These are phyloP conservation scores for Diachasmimorpha longicaudata DNA, from an alignment of 1,140 invertebrate species.

Conservation along the genomic window DNA sequence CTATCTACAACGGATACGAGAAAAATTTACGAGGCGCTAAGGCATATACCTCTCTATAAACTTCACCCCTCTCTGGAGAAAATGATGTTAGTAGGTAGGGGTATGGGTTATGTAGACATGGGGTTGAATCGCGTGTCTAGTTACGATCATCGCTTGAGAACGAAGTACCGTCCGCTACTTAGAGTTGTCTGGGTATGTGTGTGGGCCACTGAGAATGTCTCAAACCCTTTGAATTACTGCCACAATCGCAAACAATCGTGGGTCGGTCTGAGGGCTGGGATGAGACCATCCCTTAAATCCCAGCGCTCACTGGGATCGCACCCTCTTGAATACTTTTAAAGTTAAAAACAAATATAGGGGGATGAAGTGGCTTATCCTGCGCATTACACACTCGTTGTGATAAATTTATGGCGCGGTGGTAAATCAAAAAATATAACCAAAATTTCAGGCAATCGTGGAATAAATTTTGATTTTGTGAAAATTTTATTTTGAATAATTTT, in stretches of 20 bases:
- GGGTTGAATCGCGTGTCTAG: neutral
- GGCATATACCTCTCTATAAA: constrained; percentile 8
- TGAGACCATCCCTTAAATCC: neutral
- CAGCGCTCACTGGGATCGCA: neutral
- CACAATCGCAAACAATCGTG: neutral
- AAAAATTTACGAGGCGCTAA: constrained; percentile 17
- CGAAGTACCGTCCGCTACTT: neutral
- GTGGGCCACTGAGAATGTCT: neutral
- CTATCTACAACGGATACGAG: constrained; percentile 6
- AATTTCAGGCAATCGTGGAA: no score
- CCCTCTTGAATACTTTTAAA: neutral
- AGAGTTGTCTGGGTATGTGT: neutral
- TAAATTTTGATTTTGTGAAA: no score
- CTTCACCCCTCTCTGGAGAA: neutral
- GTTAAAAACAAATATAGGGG: no score
- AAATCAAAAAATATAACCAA: no score
- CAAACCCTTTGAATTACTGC: neutral
- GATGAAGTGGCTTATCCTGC: no score
- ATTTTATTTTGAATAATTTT: no score
- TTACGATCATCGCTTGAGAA: neutral
- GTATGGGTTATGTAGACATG: neutral
- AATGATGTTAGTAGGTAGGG: neutral
- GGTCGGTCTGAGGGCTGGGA: neutral
- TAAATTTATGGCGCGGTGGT: no score
- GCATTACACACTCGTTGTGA: no score